These are phyloP conservation scores for Nesospiza acunhae DNA, from an alignment of 2,113 vertebrate species.

Conservation along the genomic window DNA sequence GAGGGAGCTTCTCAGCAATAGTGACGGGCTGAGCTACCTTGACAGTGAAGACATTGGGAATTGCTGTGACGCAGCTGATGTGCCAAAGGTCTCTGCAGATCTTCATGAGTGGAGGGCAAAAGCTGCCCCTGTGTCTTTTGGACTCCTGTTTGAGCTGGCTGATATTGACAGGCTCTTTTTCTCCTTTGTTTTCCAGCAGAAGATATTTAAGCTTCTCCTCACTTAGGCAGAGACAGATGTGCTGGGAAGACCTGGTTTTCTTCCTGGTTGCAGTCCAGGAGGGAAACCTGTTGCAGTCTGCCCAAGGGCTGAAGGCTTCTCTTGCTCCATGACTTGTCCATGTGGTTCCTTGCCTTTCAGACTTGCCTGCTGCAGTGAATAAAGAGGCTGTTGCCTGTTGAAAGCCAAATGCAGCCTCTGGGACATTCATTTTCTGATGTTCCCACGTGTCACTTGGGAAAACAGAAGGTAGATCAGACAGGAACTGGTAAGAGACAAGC, in stretches of 20 bases:
- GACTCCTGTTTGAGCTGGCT: background rate
- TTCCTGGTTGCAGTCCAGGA: background rate
- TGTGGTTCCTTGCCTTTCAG: background rate
- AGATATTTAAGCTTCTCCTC: slow-evolving; percentile 47
- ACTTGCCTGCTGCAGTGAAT: slow-evolving; percentile 24
- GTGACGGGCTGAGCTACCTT: background rate
- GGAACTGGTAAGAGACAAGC: background rate
- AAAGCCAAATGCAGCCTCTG: slow-evolving; percentile 7
- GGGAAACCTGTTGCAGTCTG: background rate
- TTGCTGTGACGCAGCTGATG: background rate
- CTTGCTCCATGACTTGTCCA: background rate
- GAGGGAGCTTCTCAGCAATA: background rate
- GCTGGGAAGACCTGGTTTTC: background rate
- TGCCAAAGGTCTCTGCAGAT: background rate
- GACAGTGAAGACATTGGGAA: rapidly evolving
- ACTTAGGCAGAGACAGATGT: slow-evolving; percentile 42
- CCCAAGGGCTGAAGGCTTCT: background rate
- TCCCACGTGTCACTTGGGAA: background rate
- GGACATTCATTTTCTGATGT: background rate
- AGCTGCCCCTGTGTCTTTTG: background rate
- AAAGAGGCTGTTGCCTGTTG: slow-evolving; percentile 32
- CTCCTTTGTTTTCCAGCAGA: slow-evolving; percentile 57
- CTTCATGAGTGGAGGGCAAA: background rate
- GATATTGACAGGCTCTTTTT: slow-evolving; percentile 19
- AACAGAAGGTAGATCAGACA: background rate